These are phyloP conservation scores for Synchiropus splendidus DNA, from an alignment of 2,113 vertebrate genomes.

Conservation along the genomic window DNA sequence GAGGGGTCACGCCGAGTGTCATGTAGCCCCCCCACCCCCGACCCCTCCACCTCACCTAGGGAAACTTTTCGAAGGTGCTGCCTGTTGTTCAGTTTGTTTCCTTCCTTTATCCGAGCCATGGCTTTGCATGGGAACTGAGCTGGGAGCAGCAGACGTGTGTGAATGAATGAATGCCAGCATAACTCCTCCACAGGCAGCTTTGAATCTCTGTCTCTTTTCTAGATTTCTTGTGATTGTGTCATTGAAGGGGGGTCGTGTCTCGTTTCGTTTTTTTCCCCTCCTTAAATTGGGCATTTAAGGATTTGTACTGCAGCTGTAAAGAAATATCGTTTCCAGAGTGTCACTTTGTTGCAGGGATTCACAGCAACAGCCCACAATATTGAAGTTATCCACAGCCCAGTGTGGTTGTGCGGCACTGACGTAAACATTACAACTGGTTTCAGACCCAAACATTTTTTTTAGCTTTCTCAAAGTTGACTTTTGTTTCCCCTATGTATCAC, in stretches of 20 bases:
- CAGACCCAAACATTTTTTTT: too few species aligned
- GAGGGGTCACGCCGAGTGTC: slow-evolving; percentile 2
- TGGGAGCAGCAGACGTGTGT: slow-evolving; percentile 24
- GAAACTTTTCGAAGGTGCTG: too few species aligned
- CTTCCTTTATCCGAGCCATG: slow-evolving; percentile 51
- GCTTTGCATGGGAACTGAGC: slow-evolving; percentile 66
- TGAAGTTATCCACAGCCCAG: slow-evolving; percentile 4
- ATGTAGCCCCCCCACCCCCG: background rate
- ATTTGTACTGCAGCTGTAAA: slow-evolving; percentile 12
- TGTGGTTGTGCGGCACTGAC: too few species aligned
- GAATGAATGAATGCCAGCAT: slow-evolving; percentile 63
- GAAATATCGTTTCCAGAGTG: slow-evolving; percentile 10
- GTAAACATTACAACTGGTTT: too few species aligned
- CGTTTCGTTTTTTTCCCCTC: slow-evolving; percentile 7
- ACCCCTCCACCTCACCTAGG: slow-evolving; percentile 9
- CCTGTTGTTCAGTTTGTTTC: slow-evolving; percentile 62
- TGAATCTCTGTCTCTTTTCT: slow-evolving; percentile 52
- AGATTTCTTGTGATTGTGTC: slow-evolving; percentile 30
- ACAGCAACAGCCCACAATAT: slow-evolving; percentile 10
- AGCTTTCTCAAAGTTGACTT: too few species aligned
- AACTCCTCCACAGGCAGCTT: slow-evolving; percentile 62
- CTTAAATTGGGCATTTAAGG: slow-evolving; percentile 15
- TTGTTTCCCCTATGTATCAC: too few species aligned
- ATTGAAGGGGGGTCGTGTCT: background rate
- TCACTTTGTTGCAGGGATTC: slow-evolving; percentile 26